phyloP scores from a whole-genome alignment of 92 coral and sea anemone species.

The Scolanthus callimorphus region DNA sequence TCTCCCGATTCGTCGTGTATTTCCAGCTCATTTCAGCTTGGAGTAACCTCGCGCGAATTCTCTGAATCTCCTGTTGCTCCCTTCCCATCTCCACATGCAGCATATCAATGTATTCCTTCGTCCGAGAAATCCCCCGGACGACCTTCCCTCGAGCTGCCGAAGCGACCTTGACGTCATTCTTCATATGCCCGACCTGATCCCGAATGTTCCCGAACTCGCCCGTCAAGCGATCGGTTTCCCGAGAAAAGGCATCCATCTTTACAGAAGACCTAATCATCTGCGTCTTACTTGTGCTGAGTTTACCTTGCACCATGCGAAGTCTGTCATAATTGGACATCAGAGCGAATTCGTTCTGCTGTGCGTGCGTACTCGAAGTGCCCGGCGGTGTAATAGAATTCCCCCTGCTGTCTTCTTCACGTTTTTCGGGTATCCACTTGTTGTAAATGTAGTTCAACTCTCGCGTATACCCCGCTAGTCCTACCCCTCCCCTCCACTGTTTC shows the following conservation, averaged over 20 bases:
- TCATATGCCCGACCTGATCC: constrained; percentile 3
- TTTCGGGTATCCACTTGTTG: constrained; percentile 33
- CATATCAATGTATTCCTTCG: constrained; percentile 22
- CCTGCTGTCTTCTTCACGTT: constrained; percentile 4
- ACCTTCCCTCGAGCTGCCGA: constrained; percentile 4
- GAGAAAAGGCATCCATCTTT: neutral
- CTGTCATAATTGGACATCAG: constrained; percentile 1
- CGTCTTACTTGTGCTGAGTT: constrained; percentile 9
- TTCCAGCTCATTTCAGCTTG: constrained; percentile 29
- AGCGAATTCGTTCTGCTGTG: constrained; percentile 4
- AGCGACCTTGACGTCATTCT: constrained; percentile 4
- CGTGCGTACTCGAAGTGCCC: neutral
- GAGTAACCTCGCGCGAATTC: constrained; percentile 37
- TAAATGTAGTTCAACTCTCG: constrained; percentile 55
- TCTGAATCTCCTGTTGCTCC: constrained; percentile 54
- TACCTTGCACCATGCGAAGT: neutral
- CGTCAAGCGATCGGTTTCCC: neutral
- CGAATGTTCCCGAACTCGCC: constrained; percentile 6
- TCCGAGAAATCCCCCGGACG: neutral
- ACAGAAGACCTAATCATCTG: constrained; percentile 5
- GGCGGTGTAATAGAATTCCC: too few species aligned
- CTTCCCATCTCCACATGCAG: constrained; percentile 42
- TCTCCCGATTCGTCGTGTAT: constrained; percentile 17
- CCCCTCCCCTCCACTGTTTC: constrained; percentile 57
- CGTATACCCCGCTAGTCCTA: constrained; percentile 72